A percentile compares a stretch with the other conserved stretches of the same genome.
Evolutionary conservation across 2,888 invertebrate species (phyloP).

Genomic region (Pegoplata infirma): DNA sequence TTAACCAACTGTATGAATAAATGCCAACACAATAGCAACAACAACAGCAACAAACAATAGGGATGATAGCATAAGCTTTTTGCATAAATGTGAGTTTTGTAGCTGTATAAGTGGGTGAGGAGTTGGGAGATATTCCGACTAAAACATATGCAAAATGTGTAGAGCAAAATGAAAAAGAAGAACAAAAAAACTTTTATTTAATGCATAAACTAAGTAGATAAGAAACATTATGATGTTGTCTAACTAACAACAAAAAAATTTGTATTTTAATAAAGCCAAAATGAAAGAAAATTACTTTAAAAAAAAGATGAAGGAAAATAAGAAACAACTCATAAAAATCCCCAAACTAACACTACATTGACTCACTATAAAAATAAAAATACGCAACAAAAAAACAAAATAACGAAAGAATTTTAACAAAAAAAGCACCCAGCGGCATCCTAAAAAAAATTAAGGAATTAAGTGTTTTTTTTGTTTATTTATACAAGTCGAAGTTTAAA

Average conservation of each 20-base stretch:
- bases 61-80: slow-evolving; percentile 38
- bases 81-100: slow-evolving; percentile 4
- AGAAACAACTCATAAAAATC: neutral
- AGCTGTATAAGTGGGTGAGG: slow-evolving; percentile 10
- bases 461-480: neutral
- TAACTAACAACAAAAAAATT: slow-evolving; percentile 43
- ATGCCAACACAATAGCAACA: slow-evolving; percentile 30
- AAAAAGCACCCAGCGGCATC: neutral
- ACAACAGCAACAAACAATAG: slow-evolving; percentile 11
- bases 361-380: neutral
- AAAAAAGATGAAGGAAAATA: neutral
- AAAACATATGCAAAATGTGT: neutral
- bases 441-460: neutral
- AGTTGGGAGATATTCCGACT: neutral
- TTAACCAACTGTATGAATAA: slow-evolving; percentile 74
- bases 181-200: neutral
- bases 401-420: neutral
- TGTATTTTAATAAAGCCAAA: slow-evolving; percentile 29
- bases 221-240: slow-evolving; percentile 44
- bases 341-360: neutral
- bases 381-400: neutral
- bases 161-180: neutral
- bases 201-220: slow-evolving; percentile 37
- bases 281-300: no score
- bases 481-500: neutral